Conservation (phyloP, 2,113 vertebrate species). For the Lathamus discolor region DNA sequence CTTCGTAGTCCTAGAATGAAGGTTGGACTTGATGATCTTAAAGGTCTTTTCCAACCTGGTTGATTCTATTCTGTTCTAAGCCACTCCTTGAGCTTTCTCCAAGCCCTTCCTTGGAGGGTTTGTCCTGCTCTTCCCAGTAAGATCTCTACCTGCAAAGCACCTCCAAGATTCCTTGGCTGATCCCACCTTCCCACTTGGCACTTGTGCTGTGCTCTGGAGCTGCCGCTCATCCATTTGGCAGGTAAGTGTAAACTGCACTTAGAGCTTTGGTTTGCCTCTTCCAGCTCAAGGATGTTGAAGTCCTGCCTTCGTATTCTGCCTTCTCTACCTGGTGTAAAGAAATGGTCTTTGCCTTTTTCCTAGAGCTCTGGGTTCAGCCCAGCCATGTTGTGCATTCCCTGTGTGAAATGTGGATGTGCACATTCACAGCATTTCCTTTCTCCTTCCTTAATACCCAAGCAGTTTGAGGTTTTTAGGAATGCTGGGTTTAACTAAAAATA, state of each 20-base stretch:
- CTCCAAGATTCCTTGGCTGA: neutral
- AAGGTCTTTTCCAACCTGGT: neutral
- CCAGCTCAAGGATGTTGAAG: neutral
- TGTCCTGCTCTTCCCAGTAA: neutral
- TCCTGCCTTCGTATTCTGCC: neutral
- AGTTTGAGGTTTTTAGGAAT: neutral
- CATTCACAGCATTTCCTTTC: neutral
- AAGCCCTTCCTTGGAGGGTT: neutral
- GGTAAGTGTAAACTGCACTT: neutral
- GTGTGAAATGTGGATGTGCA: neutral
- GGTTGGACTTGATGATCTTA: neutral
- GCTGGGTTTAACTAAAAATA: constrained; percentile 21
- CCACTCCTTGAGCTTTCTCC: neutral
- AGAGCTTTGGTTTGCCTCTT: neutral
- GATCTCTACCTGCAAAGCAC: neutral
- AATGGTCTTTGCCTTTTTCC: neutral
- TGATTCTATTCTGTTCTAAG: neutral
- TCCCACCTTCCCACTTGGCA: neutral
- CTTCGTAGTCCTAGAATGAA: neutral
- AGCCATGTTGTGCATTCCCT: neutral
- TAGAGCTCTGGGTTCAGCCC: neutral
- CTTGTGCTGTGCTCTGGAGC: neutral
- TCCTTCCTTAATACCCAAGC: neutral
- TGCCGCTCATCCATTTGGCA: neutral
- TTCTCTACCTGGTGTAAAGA: neutral